Conservation (phyloP, 1,140 invertebrate genomes). For the Galleria mellonella region DNA sequence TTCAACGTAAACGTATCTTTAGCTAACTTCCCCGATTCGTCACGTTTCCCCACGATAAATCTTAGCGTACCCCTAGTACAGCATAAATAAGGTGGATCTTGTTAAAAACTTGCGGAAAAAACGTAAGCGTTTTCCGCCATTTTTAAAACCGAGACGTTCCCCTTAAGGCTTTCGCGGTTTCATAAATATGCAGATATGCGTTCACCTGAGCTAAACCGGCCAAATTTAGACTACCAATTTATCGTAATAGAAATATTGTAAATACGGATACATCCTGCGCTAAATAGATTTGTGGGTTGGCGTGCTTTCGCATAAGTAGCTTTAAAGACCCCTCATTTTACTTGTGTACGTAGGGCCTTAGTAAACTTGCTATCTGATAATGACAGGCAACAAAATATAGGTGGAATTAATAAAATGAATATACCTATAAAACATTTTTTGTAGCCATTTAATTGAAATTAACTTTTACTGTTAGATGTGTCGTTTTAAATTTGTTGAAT, state of each 20-base stretch:
- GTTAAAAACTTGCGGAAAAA: constrained; percentile 68
- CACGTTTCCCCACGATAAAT: constrained; percentile 63
- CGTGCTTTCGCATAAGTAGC: constrained; percentile 59
- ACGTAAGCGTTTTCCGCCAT: constrained; percentile 57
- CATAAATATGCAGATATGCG: constrained; percentile 72
- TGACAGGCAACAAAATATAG: background rate
- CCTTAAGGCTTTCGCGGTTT: constrained; percentile 61
- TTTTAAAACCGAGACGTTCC: constrained; percentile 58
- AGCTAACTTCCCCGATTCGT: constrained; percentile 55
- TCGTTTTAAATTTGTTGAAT: too few relatives aligned
- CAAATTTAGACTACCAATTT: constrained; percentile 66
- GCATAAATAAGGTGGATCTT: constrained; percentile 71
- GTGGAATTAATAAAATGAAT: background rate
- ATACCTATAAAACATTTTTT: background rate
- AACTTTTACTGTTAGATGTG: background rate
- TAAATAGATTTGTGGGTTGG: constrained; percentile 52
- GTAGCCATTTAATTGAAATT: background rate
- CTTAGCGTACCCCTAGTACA: constrained; percentile 40
- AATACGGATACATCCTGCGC: constrained; percentile 47
- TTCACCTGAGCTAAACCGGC: constrained; percentile 61
- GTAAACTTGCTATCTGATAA: constrained; percentile 41
- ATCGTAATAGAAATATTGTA: constrained; percentile 67
- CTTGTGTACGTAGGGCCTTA: constrained; percentile 37
- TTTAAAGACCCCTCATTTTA: constrained; percentile 18
- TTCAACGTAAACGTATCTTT: constrained; percentile 39